phyloP scores from a whole-genome alignment of 2,113 vertebrate genomes.

The Perognathus longimembris region DNA sequence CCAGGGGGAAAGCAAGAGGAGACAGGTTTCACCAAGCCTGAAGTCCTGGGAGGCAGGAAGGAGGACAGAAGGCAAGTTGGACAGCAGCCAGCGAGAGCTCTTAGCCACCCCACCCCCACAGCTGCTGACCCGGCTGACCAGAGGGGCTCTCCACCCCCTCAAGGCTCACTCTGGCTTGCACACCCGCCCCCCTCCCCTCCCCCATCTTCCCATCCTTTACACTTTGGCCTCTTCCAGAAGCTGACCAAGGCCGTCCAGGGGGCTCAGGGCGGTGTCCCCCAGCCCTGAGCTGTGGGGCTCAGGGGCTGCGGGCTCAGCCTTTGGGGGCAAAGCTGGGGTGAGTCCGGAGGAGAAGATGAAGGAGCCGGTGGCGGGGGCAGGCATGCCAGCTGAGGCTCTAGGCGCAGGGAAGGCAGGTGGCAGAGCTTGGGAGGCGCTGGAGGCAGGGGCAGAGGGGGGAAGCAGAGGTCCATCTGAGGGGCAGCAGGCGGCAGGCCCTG shows the following conservation, averaged over 20 bases:
- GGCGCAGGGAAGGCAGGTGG: conserved; percentile 79
- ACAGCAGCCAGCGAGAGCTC: background rate
- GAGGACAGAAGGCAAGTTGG: conserved; percentile 5
- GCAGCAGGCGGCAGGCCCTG: conserved; percentile 73
- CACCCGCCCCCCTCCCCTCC: background rate
- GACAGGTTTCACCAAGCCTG: conserved; percentile 69
- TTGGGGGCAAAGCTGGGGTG: conserved; percentile 67
- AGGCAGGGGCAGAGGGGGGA: conserved; percentile 68
- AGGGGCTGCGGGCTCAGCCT: conserved; percentile 71
- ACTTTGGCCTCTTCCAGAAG: conserved; percentile 87
- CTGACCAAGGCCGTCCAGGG: conserved; percentile 85
- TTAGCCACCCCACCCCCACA: background rate
- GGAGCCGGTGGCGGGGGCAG: conserved; percentile 70
- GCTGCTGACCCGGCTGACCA: background rate
- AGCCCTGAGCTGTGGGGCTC: conserved; percentile 65
- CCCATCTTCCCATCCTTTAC: conserved; percentile 75
- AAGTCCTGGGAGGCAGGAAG: conserved; percentile 81
- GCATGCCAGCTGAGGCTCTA: conserved; percentile 71
- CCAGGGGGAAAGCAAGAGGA: conserved; percentile 77
- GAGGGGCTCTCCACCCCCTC: background rate
- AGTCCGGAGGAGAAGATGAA: conserved; percentile 82
- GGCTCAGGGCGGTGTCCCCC: conserved; percentile 74
- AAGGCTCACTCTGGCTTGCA: background rate
- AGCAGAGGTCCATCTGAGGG: conserved; percentile 78
- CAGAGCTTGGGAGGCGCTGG: conserved; percentile 65